Evolutionary conservation across 1,140 invertebrate genomes (phyloP).

Genomic region (Bombus confusus): DNA sequence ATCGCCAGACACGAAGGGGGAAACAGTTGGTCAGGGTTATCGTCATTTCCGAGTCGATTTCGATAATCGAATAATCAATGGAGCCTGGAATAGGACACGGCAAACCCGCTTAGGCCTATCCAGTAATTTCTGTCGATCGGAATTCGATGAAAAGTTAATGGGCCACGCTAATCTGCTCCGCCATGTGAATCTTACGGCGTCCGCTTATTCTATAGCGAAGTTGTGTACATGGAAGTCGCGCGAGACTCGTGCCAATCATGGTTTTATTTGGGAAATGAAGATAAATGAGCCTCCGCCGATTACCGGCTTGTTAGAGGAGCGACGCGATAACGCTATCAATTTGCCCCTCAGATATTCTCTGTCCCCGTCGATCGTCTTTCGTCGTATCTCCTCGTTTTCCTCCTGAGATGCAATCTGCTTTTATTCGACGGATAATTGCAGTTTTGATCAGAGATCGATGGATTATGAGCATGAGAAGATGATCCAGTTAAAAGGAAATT

Average conservation of each 20-base stretch:
- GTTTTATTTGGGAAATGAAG: constrained; percentile 72
- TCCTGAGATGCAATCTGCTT: constrained; percentile 9
- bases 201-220: neutral
- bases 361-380: constrained; percentile 35
- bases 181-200: constrained; percentile 3
- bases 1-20: constrained; percentile 65
- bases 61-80: constrained; percentile 81
- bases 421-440: constrained; percentile 26
- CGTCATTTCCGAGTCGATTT: constrained; percentile 81
- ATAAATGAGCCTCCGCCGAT: constrained; percentile 67
- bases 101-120: constrained; percentile 42
- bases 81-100: constrained; percentile 62
- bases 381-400: constrained; percentile 42
- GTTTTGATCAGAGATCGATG: constrained; percentile 18
- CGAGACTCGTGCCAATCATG: constrained; percentile 38
- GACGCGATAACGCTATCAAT: constrained; percentile 53
- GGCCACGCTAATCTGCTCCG: constrained; percentile 39
- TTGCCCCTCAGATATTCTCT: constrained; percentile 18
- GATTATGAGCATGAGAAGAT: neutral
- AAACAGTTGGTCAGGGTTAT: constrained; percentile 71
- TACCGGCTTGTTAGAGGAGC: constrained; percentile 64
- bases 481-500: neutral
- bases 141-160: constrained; percentile 79
- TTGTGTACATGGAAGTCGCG: constrained; percentile 32
- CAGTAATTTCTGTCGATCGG: constrained; percentile 74